phyloP scores from a whole-genome alignment of 2,113 vertebrate genomes.

The Coptodon rendalli region DNA sequence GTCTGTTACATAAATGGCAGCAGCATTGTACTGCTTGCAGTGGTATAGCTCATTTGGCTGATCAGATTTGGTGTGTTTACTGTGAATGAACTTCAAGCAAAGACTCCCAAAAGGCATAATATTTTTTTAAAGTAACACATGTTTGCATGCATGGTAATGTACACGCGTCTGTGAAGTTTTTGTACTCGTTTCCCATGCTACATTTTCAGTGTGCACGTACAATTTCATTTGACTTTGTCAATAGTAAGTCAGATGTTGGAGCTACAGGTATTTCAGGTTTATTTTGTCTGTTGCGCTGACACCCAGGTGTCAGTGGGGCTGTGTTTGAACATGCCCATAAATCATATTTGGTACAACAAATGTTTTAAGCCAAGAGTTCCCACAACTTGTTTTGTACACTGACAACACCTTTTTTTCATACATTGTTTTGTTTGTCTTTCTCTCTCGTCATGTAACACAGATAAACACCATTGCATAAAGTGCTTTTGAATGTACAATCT shows the following conservation, averaged over 20 bases:
- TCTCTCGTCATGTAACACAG: not conserved
- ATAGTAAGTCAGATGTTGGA: constrained; percentile 6
- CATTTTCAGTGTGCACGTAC: not conserved
- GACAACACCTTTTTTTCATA: not conserved
- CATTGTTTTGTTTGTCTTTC: not conserved
- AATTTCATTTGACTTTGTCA: not conserved
- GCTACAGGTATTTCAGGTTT: constrained; percentile 62
- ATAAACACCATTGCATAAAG: not conserved
- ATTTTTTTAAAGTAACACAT: not conserved
- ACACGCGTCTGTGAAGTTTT: not conserved
- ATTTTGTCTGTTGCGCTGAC: constrained; percentile 21
- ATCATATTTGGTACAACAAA: constrained; percentile 14
- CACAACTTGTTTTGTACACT: not conserved
- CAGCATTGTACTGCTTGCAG: not conserved
- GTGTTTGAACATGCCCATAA: constrained; percentile 58
- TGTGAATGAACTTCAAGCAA: not conserved
- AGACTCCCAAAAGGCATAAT: not conserved
- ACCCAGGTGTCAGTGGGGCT: constrained; percentile 19
- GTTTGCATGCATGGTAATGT: not conserved
- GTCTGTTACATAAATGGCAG: not conserved
- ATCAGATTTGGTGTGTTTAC: not conserved
- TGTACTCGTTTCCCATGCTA: not conserved
- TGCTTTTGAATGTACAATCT: not conserved
- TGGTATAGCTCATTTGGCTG: not conserved
- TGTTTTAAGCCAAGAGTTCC: constrained; percentile 14